phyloP scores from a whole-genome alignment of 2,797 vertebrate genomes.

The Orientallactaga sibirica region DNA sequence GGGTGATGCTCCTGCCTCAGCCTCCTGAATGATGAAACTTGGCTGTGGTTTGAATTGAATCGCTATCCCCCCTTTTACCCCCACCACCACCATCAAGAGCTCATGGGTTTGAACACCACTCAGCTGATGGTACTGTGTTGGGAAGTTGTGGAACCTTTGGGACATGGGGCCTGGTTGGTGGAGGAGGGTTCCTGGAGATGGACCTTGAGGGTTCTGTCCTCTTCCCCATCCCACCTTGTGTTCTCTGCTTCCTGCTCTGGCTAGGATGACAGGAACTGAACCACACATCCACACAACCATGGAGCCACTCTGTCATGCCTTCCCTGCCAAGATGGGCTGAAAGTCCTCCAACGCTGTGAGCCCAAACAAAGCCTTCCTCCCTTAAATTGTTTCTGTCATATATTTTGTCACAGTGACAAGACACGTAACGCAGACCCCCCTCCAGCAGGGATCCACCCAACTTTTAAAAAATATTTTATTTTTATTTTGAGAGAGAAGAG shows the following conservation, averaged over 20 bases:
- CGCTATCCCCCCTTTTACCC: too few relatives aligned
- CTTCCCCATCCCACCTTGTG: not conserved
- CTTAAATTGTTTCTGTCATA: not conserved
- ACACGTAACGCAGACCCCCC: not conserved
- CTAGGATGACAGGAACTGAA: not conserved
- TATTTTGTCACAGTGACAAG: not conserved
- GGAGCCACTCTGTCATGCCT: too few relatives aligned
- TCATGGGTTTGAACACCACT: not conserved
- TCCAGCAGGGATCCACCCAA: rapidly evolving
- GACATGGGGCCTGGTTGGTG: not conserved
- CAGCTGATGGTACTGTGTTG: not conserved
- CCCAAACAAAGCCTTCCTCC: too few relatives aligned
- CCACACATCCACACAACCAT: not conserved
- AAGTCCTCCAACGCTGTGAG: not conserved
- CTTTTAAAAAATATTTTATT: too few relatives aligned
- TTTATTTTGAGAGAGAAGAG: too few relatives aligned
- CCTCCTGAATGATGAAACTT: too few relatives aligned
- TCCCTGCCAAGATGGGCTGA: not conserved
- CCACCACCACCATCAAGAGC: not conserved
- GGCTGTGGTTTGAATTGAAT: too few relatives aligned
- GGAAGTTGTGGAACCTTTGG: not conserved
- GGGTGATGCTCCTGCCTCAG: too few relatives aligned
- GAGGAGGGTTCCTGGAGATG: too few relatives aligned
- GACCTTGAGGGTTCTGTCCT: not conserved
- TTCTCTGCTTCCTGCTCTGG: not conserved